phyloP scores from a whole-genome alignment of 2,113 vertebrate species.

The Pachycephala philippinensis region DNA sequence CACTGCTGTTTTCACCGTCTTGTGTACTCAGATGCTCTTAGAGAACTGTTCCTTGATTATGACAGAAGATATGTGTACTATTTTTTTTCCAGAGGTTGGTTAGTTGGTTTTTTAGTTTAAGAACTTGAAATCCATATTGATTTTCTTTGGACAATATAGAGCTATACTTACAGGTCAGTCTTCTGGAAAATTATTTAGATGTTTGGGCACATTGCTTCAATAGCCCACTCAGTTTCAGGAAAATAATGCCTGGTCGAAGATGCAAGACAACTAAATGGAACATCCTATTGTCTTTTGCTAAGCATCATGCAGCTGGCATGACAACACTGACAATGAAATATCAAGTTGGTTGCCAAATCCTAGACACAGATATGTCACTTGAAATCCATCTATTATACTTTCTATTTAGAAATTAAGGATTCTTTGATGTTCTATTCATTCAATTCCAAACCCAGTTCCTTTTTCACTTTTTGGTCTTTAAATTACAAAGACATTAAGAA shows the following conservation, averaged over 20 bases:
- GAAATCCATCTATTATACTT: not conserved
- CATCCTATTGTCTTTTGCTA: not conserved
- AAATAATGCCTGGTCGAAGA: not conserved
- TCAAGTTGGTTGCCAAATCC: not conserved
- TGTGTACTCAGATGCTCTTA: not conserved
- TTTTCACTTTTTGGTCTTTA: not conserved
- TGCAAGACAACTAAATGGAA: not conserved
- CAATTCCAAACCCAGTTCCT: not conserved
- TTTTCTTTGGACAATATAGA: not conserved
- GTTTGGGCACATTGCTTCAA: not conserved
- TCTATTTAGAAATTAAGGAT: not conserved
- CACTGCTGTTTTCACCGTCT: not conserved
- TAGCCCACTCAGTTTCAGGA: not conserved
- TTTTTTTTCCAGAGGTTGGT: not conserved
- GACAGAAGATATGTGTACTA: not conserved
- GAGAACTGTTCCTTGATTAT: not conserved
- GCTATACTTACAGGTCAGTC: not conserved
- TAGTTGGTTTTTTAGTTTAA: not conserved
- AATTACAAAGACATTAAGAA: not conserved
- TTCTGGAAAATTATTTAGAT: not conserved
- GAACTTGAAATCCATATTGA: not conserved
- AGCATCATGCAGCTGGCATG: not conserved
- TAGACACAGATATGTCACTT: not conserved
- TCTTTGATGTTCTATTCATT: not conserved
- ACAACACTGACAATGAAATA: not conserved